Percentiles rank a stretch among this genome's conserved stretches.
phyloP scores from a whole-genome alignment of 2,888 invertebrate genomes.

The Synergus itoensis region DNA sequence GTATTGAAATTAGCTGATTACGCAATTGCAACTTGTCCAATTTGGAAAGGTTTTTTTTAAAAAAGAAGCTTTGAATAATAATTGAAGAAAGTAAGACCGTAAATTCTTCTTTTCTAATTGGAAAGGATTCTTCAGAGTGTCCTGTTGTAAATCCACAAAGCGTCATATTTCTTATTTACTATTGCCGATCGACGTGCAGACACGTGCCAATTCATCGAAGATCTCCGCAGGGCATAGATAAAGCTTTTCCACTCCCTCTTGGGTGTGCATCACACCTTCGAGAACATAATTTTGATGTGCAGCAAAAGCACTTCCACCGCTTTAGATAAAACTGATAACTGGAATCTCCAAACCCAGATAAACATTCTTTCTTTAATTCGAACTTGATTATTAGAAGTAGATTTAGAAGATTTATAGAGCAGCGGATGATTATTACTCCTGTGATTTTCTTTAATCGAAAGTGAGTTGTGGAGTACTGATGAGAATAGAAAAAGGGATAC shows the following conservation, averaged over 20 bases:
- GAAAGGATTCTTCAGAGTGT: not conserved
- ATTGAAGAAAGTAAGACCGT: not conserved
- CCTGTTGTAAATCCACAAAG: slow-evolving; percentile 19
- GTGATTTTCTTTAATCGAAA: slow-evolving; percentile 30
- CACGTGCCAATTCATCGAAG: slow-evolving; percentile 35
- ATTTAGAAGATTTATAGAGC: not conserved
- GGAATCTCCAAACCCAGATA: not conserved
- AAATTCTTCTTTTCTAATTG: slow-evolving; percentile 8
- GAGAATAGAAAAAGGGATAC: not conserved
- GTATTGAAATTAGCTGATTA: slow-evolving; percentile 21
- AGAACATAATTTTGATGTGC: slow-evolving; percentile 37
- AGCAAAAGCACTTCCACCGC: not conserved
- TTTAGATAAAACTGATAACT: slow-evolving; percentile 14
- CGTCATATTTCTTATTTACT: slow-evolving; percentile 16
- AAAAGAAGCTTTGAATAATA: not conserved
- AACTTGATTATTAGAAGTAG: not conserved
- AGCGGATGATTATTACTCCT: not conserved
- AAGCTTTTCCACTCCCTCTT: slow-evolving; percentile 30
- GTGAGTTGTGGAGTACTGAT: slow-evolving; percentile 21
- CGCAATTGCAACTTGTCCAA: not conserved
- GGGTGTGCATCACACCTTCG: slow-evolving; percentile 26
- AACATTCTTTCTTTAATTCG: not conserved
- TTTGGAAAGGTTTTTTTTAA: too few relatives aligned
- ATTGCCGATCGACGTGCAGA: slow-evolving; percentile 40
- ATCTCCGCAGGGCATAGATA: slow-evolving; percentile 23